These are phyloP conservation scores for Acholoe squamosa DNA, from an alignment of 2,888 invertebrate genomes.

Conservation along the genomic window DNA sequence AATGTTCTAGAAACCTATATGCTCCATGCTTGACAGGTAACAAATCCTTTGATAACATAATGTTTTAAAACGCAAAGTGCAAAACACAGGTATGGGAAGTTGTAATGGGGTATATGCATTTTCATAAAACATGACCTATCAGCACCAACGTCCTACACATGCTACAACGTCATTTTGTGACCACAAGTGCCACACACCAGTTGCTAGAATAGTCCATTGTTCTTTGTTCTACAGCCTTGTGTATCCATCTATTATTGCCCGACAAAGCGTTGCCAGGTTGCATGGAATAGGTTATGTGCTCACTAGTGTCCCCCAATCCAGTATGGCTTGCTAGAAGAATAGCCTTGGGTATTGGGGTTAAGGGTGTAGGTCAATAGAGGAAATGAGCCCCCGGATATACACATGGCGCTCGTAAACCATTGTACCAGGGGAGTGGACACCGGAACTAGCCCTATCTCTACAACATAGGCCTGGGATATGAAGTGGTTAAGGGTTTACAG, in stretches of 20 bases:
- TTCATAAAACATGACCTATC: too few species aligned
- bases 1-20: not conserved
- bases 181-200: too few species aligned
- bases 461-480: not conserved
- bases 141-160: not conserved
- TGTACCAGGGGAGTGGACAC: not conserved
- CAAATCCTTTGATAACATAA: too few species aligned
- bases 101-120: too few species aligned
- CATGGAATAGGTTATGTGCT: not conserved
- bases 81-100: too few species aligned
- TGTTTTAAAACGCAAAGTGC: too few species aligned
- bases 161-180: not conserved
- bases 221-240: not conserved
- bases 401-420: not conserved
- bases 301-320: not conserved
- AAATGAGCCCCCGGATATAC: not conserved
- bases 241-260: slow-evolving; percentile 21
- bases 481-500: too few species aligned
- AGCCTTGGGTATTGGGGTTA: not conserved
- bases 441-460: not conserved
- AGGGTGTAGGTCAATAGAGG: slow-evolving; percentile 9
- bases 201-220: too few species aligned
- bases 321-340: not conserved
- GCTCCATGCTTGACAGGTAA: too few species aligned
- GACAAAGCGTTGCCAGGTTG: not conserved